Percentiles rank a stretch among this genome's conserved stretches.
Evolutionary conservation across 2,888 invertebrate genomes (phyloP).

Genomic region (Frankliniella intonsa): DNA sequence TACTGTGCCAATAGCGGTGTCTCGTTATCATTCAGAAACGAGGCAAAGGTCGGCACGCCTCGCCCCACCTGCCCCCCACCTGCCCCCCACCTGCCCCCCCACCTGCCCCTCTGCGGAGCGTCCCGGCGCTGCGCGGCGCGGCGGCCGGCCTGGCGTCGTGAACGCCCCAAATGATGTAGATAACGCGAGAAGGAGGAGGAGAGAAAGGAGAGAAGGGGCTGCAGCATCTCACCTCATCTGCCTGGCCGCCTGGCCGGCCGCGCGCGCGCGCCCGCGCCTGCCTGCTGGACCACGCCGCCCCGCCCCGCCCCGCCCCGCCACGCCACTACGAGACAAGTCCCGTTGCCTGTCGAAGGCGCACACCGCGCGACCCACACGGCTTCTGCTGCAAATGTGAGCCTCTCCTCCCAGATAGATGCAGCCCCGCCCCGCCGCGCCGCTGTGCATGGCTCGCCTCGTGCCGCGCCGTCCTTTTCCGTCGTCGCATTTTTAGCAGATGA

Average conservation of each 20-base stretch:
- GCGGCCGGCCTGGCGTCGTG: neutral
- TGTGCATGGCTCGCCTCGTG: too few species aligned
- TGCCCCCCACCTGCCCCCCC: too few species aligned
- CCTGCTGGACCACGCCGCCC: neutral
- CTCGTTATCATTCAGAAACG: neutral
- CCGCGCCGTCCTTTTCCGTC: too few species aligned
- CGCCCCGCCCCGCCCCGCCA: neutral
- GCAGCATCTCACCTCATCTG: slow-evolving; percentile 1
- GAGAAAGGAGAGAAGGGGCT: neutral
- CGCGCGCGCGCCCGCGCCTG: neutral
- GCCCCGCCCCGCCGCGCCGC: too few species aligned
- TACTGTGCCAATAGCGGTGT: too few species aligned
- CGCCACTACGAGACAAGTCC: slow-evolving; percentile 1
- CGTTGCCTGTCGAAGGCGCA: neutral
- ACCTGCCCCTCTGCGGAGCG: too few species aligned
- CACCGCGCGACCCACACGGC: neutral
- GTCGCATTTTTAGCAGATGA: too few species aligned
- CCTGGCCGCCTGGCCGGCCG: neutral
- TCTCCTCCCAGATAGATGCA: too few species aligned
- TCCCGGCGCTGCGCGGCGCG: neutral
- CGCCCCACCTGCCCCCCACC: neutral
- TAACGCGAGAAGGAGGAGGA: neutral
- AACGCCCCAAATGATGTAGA: slow-evolving; percentile 12
- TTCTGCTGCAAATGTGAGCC: too few species aligned
- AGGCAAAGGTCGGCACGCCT: neutral